A percentile compares a stretch with the other conserved stretches of the same genome.
Conservation (phyloP, 2,888 invertebrate genomes). For the Parascotia fuliginaria region DNA sequence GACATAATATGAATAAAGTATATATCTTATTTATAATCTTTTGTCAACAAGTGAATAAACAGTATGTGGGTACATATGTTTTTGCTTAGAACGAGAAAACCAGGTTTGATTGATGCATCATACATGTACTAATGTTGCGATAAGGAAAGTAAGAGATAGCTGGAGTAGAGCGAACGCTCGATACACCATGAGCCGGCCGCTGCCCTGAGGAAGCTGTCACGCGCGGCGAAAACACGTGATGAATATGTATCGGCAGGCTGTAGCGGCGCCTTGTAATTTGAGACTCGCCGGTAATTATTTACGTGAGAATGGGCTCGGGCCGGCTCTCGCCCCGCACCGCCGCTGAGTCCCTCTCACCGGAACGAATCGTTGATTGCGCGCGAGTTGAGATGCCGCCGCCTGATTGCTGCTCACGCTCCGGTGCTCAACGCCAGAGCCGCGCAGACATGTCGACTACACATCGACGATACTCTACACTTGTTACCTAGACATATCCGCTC, state of each 20-base stretch:
- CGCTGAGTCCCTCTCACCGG: constrained; percentile 54
- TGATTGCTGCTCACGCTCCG: constrained; percentile 74
- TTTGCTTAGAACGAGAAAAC: neutral
- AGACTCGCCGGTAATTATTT: constrained; percentile 84
- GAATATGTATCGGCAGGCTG: constrained; percentile 81
- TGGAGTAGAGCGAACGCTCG: constrained; percentile 12
- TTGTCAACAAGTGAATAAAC: no score
- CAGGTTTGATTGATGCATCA: neutral
- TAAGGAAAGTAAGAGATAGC: constrained; percentile 12
- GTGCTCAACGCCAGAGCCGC: constrained; percentile 41
- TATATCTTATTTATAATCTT: no score
- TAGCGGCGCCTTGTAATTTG: constrained; percentile 84
- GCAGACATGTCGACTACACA: constrained; percentile 43
- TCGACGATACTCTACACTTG: constrained; percentile 24
- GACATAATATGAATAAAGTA: no score
- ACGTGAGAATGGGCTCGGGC: constrained; percentile 79
- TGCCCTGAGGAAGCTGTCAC: constrained; percentile 82
- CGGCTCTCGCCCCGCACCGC: constrained; percentile 47
- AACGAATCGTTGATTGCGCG: constrained; percentile 83
- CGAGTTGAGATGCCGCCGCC: constrained; percentile 73
- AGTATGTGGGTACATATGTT: no score
- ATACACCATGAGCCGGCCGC: constrained; percentile 25
- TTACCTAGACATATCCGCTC: constrained; percentile 21
- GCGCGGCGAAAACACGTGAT: constrained; percentile 81
- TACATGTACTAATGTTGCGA: constrained; percentile 5